Evolutionary conservation across 2,888 invertebrate species (phyloP).

Genomic region (Xylota segnis): DNA sequence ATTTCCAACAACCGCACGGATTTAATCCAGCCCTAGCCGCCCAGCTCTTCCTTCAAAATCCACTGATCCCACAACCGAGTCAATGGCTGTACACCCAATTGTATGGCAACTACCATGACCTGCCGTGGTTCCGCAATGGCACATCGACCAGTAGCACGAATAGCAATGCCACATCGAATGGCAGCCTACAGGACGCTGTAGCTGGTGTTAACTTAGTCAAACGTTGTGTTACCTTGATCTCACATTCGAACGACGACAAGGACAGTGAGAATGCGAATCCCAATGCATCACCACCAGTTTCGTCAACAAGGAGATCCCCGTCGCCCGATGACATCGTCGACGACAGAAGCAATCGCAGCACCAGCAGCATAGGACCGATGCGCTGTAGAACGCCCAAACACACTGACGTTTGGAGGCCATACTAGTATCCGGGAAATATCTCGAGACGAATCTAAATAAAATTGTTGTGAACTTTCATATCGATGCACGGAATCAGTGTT

Average conservation of each 20-base stretch:
- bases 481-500: constrained; percentile 65
- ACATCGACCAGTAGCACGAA: constrained; percentile 79
- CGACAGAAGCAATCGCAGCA: constrained; percentile 71
- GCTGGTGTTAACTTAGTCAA: constrained; percentile 83
- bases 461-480: constrained; percentile 75
- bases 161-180: constrained; percentile 74
- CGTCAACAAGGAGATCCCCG: constrained; percentile 86
- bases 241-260: constrained; percentile 81
- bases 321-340: constrained; percentile 85
- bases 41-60: constrained; percentile 90
- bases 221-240: constrained; percentile 82
- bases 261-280: constrained; percentile 83
- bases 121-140: constrained; percentile 87
- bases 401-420: constrained; percentile 92
- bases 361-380: constrained; percentile 82
- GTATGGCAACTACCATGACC: constrained; percentile 89
- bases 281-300: constrained; percentile 83
- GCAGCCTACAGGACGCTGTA: constrained; percentile 77
- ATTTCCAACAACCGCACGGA: constrained; percentile 83
- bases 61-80: constrained; percentile 90
- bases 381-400: constrained; percentile 85
- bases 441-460: constrained; percentile 42
- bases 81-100: constrained; percentile 92
- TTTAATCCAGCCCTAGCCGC: constrained; percentile 88
- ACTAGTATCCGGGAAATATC: constrained; percentile 84